A percentile compares a stretch with the other conserved stretches of the same genome.
phyloP scores from a whole-genome alignment of 2,113 vertebrate species.

The Condylura cristata region DNA sequence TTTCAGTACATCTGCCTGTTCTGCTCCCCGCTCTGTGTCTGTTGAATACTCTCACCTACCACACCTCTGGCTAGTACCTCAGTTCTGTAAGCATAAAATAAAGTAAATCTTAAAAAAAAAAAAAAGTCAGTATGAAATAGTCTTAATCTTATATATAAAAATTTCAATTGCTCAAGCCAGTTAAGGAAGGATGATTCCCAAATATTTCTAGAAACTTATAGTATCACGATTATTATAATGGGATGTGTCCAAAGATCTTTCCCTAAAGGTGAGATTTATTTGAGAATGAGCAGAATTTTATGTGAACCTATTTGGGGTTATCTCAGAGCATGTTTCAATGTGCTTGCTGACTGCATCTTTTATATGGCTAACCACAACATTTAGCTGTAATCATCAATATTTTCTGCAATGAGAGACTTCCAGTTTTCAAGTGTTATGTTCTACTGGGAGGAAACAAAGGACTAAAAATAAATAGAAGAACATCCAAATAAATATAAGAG shows the following conservation, averaged over 20 bases:
- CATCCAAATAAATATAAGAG: background rate
- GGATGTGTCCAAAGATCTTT: slow-evolving; percentile 30
- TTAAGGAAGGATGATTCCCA: slow-evolving; percentile 59
- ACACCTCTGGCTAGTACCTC: no score
- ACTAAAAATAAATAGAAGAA: background rate
- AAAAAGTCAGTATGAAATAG: slow-evolving; percentile 61
- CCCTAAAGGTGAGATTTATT: slow-evolving; percentile 29
- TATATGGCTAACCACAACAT: background rate
- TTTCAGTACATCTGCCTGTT: no score
- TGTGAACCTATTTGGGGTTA: background rate
- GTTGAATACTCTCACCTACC: no score
- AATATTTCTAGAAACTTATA: slow-evolving; percentile 68
- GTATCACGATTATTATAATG: slow-evolving; percentile 46
- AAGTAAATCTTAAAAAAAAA: no score
- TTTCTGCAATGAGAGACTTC: background rate
- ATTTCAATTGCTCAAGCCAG: slow-evolving; percentile 70
- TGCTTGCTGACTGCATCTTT: background rate
- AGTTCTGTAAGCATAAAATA: no score
- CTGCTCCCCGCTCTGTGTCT: no score
- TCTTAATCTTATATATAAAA: slow-evolving; percentile 49
- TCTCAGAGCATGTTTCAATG: background rate
- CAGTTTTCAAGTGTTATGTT: background rate
- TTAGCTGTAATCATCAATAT: background rate
- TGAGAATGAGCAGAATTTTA: background rate
- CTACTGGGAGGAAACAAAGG: background rate